These are phyloP conservation scores for Spinus pinus DNA, from an alignment of 2,797 vertebrate species.

Conservation along the genomic window DNA sequence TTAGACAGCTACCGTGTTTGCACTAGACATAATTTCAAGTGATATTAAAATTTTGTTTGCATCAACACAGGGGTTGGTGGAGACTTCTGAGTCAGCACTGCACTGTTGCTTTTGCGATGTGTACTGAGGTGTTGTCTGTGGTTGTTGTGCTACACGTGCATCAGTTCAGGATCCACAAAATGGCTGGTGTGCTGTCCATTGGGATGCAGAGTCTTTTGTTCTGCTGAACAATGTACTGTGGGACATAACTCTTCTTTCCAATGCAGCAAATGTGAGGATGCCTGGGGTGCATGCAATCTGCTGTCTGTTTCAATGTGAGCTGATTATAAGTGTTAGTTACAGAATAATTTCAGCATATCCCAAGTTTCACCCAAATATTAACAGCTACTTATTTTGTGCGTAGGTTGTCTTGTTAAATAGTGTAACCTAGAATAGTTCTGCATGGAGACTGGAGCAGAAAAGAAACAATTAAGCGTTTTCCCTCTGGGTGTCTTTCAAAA, in stretches of 20 bases:
- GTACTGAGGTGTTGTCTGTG: background rate
- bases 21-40: background rate
- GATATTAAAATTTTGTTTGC: background rate
- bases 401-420: background rate
- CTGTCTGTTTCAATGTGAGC: background rate
- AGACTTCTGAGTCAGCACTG: background rate
- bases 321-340: conserved; percentile 23
- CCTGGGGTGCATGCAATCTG: conserved; percentile 1
- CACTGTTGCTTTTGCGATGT: background rate
- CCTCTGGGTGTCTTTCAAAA: conserved; percentile 8
- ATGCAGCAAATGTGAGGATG: background rate
- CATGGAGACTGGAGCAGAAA: background rate
- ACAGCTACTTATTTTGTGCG: background rate
- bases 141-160: fast-evolving
- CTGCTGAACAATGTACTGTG: background rate
- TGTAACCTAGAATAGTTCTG: conserved; percentile 15
- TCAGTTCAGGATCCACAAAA: background rate
- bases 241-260: background rate
- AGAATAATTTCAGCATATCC: background rate
- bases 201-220: background rate
- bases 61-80: background rate
- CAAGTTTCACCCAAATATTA: conserved; percentile 17
- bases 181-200: background rate
- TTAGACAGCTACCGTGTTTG: background rate
- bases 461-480: conserved; percentile 6